Conservation (phyloP, 2,888 invertebrate species). For the Athalia circularis region DNA sequence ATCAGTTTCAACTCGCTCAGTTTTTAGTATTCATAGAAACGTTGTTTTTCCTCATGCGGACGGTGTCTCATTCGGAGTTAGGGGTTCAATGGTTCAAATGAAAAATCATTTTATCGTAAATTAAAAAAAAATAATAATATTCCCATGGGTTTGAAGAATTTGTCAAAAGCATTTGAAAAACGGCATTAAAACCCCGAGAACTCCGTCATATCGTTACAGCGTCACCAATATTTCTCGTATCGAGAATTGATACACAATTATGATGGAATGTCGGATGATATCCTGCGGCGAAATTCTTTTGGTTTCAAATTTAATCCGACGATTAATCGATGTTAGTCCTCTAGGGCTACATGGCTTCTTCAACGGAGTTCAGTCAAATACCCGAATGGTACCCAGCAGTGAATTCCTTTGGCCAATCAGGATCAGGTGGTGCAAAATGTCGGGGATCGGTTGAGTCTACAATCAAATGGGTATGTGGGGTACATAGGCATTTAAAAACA, state of each 20-base stretch:
- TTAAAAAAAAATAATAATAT: too few species aligned
- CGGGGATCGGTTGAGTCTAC: background rate
- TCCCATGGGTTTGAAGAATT: too few species aligned
- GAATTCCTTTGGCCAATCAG: background rate
- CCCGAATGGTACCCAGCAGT: background rate
- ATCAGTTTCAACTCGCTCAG: too few species aligned
- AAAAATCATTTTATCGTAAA: too few species aligned
- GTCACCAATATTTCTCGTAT: too few species aligned
- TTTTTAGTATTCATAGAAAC: background rate
- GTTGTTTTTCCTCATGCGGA: too few species aligned
- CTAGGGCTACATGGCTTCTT: background rate
- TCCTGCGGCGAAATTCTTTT: background rate
- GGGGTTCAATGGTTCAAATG: too few species aligned
- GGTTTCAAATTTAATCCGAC: background rate
- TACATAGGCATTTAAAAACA: constrained; percentile 24
- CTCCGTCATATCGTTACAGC: too few species aligned
- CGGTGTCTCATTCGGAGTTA: background rate
- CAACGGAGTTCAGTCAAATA: background rate
- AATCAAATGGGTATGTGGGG: background rate
- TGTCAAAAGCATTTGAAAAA: too few species aligned
- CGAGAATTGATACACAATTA: too few species aligned
- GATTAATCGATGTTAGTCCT: constrained; percentile 14
- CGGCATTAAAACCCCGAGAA: too few species aligned
- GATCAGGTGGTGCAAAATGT: background rate
- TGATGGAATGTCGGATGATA: too few species aligned